A percentile compares a stretch with the other conserved stretches of the same genome.
Evolutionary conservation across 1,140 invertebrate species (phyloP).

Genomic region (Meteorus sp.): DNA sequence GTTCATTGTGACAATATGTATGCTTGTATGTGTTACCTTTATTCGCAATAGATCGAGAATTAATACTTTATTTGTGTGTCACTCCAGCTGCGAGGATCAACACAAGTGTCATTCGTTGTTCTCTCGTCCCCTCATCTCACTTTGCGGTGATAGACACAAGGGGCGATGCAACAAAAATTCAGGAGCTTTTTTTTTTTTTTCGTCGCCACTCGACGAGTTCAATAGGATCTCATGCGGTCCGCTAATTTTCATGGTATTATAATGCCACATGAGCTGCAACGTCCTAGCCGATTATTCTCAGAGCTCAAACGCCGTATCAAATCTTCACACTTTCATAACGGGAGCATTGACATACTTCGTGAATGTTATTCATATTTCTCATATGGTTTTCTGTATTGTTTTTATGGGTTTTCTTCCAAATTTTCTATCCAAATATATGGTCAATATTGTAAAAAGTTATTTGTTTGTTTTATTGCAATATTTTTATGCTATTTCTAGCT

Average conservation of each 20-base stretch:
- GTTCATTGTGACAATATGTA: no score
- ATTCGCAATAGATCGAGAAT: conserved; percentile 40
- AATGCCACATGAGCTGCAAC: conserved; percentile 40
- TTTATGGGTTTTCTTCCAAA: no score
- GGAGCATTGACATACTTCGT: no score
- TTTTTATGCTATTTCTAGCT: background rate
- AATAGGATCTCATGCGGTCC: conserved; percentile 39
- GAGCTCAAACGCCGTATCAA: conserved; percentile 28
- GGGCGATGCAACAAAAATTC: conserved; percentile 27
- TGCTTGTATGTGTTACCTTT: background rate
- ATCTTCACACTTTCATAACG: conserved; percentile 43
- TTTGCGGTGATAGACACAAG: background rate
- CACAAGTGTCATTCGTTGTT: conserved; percentile 44
- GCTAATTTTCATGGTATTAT: conserved; percentile 50
- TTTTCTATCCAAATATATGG: no score
- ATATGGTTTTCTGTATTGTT: no score
- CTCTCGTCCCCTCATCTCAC: conserved; percentile 26
- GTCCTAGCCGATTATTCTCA: conserved; percentile 48
- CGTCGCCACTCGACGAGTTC: background rate
- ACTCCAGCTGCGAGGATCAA: conserved; percentile 56
- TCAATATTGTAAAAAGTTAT: no score
- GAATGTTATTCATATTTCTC: no score
- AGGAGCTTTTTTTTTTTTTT: no score
- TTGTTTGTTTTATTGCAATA: no score
- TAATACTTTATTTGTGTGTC: conserved; percentile 56